Evolutionary conservation across 2,113 vertebrate genomes (phyloP), one percentile per base, ranked within the genome.

Genomic region (Gambusia affinis): DNA sequence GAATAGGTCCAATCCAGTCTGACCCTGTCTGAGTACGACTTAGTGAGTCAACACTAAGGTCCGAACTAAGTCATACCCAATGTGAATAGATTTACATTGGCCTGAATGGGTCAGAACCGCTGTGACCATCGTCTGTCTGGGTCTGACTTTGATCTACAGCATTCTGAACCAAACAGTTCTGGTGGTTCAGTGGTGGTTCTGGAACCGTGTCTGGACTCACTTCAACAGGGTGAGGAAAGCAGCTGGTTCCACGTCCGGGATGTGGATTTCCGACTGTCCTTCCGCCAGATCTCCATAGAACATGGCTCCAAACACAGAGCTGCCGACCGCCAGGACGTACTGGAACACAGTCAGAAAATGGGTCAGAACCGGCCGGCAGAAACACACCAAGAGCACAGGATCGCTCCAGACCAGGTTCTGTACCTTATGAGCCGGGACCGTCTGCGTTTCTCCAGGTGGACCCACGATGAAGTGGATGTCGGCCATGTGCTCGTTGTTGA

Each of bases 401-500:
- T 35, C 31, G 39, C 10, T 15, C 30, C 11, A 39, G 35, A 33
- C 57, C 7, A 30, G 44, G 12, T 42, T 51, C 44, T 29, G n/a
- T 67, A 97, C 97, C 96, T 98, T 99, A 88, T 98, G 97, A 66
- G 97, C 97, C 60, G 97, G 97, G 81, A 99, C 95, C 88, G 94
- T 95, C 84, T 94, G 95, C 61, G 96, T 94, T 19, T 95, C 95
- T 80, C 96, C 97, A 28, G 94, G 92, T 11, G 96, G 94, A 75
- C 97, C 97, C 74, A 98, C 97, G 57, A 99, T 84, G 91, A 99
- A 97, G 92, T 97, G 97, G 73, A 97, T 95, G 51, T 99, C 97
- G 15, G 97, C 97, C 97, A 98, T 98, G 78, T 97, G 96, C 89
- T 99, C 97, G 92, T 96, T 99, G 93, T 99, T 98, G 94, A 97